Conservation (phyloP, 2,797 vertebrate genomes). For the Enteromius thamalakanensis region DNA sequence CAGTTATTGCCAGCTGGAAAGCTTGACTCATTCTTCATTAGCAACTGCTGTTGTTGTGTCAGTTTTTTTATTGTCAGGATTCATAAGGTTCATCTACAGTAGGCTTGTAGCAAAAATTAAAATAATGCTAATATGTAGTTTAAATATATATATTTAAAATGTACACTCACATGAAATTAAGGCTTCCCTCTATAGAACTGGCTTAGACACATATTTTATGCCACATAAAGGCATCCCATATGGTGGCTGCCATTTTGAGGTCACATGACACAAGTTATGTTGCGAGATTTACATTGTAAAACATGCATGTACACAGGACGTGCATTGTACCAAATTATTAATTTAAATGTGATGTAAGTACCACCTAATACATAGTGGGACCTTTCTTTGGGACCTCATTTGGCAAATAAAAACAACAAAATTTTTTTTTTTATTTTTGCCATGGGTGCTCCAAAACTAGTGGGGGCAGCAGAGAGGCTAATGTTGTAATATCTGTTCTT, state of each 20-base stretch:
- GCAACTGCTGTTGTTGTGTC: background rate
- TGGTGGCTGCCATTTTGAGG: background rate
- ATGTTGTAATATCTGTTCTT: too few relatives aligned
- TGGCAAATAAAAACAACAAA: too few relatives aligned
- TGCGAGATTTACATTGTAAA: background rate
- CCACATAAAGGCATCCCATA: background rate
- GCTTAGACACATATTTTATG: background rate
- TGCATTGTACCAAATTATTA: too few relatives aligned
- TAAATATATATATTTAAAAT: background rate
- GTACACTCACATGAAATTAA: background rate
- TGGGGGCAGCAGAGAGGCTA: too few relatives aligned
- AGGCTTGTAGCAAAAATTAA: background rate
- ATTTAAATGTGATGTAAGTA: too few relatives aligned
- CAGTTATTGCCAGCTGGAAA: conserved; percentile 45
- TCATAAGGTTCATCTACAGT: background rate
- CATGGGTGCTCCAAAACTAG: too few relatives aligned
- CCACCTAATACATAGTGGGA: too few relatives aligned
- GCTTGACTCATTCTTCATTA: conserved; percentile 48
- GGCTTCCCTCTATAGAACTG: background rate
- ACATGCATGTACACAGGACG: too few relatives aligned
- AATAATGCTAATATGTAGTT: background rate
- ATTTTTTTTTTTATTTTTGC: too few relatives aligned
- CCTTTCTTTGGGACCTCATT: too few relatives aligned
- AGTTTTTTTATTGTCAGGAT: conserved; percentile 5
- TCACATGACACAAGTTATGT: background rate